Evolutionary conservation across 2,797 vertebrate species (phyloP), one percentile per base, ranked within the genome.

Genomic region (Sebastes itinus): DNA sequence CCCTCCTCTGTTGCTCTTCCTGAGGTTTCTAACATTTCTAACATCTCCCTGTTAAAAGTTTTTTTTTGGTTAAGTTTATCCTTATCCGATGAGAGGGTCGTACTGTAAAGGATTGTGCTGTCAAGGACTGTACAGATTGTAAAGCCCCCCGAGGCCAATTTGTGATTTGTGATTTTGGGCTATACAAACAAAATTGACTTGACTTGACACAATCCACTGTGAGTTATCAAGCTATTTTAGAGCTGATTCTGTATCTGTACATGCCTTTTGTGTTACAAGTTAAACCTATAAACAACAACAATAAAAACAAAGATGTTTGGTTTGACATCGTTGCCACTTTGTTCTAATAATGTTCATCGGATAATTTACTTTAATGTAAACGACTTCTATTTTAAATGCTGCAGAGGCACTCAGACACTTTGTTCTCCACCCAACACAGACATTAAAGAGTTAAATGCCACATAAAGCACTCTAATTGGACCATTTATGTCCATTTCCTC

Each of bases 401-500:
- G 14, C 66, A 32, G 46, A 38, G 33, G 23, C 22, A n/a, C 68
- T 52, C 63, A 10, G 27, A 46, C 27, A 22, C 54, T 35, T 63
- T 30, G 28, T 56, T 22, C 25, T 61, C 11, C 49, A 59, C 35
- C 65, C 59, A 25, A 14, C 30, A 14, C 27, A 68, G 38, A 67
- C 69, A 66, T 49, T 33, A 25, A 67, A 46, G 28, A 32, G 58
- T 67, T 49, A 68, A 62, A 71, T 42, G 23, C 27, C n/a, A 2
- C 46, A 67, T 33, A 32, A 70, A 77, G 49, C 61, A 55, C 49
- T 66, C 16, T 77, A 87, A 86, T 90, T 75, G 75, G 77, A 72
- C 55, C 49, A 84, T 84, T 92, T 59, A 87, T 65, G 78, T 84
- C 16, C 42, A 80, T 80, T 80, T 89, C 67, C 80, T 86, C 65